Percentiles rank a stretch among this genome's conserved stretches.
These are phyloP conservation scores for Lepisosteus osseus DNA, from an alignment of 2,113 vertebrate species.

Conservation along the genomic window DNA sequence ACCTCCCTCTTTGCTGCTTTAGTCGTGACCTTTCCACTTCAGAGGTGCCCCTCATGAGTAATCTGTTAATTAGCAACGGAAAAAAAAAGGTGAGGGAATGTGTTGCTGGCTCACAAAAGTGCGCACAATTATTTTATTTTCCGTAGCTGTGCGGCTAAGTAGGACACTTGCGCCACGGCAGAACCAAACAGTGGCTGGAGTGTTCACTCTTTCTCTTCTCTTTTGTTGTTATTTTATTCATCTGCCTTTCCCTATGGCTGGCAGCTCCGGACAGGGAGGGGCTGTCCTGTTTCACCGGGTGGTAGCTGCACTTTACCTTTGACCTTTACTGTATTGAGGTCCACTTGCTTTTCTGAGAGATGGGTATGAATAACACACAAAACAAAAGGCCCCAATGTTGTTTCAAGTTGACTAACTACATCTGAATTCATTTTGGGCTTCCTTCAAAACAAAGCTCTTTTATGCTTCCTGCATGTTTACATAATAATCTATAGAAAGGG, in stretches of 20 bases:
- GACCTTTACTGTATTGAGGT: not conserved
- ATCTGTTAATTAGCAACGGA: conserved; percentile 80
- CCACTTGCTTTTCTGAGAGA: not conserved
- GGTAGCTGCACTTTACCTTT: conserved; percentile 8
- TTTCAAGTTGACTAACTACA: conserved; percentile 18
- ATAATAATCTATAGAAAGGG: conserved; percentile 35
- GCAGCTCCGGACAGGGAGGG: not conserved
- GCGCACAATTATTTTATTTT: conserved; percentile 2
- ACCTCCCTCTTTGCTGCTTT: conserved; percentile 65
- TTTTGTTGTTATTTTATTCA: conserved; percentile 1
- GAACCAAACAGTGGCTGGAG: not conserved
- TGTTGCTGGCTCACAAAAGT: not conserved
- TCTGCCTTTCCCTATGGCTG: not conserved
- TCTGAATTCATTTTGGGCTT: conserved; percentile 30
- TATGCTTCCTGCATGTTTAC: conserved; percentile 27
- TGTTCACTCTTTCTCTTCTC: not conserved
- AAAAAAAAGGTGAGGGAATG: conserved; percentile 47
- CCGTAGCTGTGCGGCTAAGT: not conserved
- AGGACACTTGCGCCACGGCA: not conserved
- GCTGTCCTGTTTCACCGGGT: not conserved
- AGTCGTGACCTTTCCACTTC: conserved; percentile 76
- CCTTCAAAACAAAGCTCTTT: conserved; percentile 28
- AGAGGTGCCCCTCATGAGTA: conserved; percentile 68
- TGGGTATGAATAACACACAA: conserved; percentile 5
- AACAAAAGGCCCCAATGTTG: conserved; percentile 16